Conservation (phyloP, 2,113 vertebrate genomes). For the Actenoides hombroni region DNA sequence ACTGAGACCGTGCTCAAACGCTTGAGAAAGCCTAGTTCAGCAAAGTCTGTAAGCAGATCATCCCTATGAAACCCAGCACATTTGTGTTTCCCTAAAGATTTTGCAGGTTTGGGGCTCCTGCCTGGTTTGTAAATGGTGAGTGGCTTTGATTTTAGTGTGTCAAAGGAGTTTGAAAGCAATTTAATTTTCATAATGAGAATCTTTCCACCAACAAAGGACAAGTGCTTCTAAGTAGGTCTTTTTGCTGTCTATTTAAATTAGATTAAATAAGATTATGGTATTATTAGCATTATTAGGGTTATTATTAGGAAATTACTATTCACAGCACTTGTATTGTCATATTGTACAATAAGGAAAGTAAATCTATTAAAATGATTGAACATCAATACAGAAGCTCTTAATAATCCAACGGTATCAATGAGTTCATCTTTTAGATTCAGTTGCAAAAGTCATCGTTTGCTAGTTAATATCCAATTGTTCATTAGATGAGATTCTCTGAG, state of each 20-base stretch:
- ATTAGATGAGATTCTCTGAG: slow-evolving; percentile 27
- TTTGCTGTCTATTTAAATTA: slow-evolving; percentile 42
- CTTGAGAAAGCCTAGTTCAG: not conserved
- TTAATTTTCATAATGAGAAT: slow-evolving; percentile 47
- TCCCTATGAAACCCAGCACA: not conserved
- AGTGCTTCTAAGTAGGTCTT: slow-evolving; percentile 11
- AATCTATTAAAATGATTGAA: slow-evolving; percentile 42
- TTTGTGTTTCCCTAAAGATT: slow-evolving; percentile 17
- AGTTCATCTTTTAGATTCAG: slow-evolving; percentile 41
- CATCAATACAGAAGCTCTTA: slow-evolving; percentile 35
- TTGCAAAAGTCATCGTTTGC: not conserved
- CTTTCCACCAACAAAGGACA: slow-evolving; percentile 21
- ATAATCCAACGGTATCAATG: slow-evolving; percentile 41
- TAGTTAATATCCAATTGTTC: slow-evolving; percentile 44
- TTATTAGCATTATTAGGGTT: slow-evolving; percentile 56
- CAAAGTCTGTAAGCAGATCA: not conserved
- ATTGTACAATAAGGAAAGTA: slow-evolving; percentile 3
- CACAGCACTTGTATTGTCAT: slow-evolving; percentile 3
- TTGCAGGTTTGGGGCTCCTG: slow-evolving; percentile 2
- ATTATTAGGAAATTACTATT: slow-evolving; percentile 55
- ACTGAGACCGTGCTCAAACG: not conserved
- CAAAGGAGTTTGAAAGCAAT: slow-evolving; percentile 32
- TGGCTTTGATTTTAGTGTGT: slow-evolving; percentile 24
- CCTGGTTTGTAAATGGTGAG: not conserved
- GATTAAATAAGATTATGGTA: slow-evolving; percentile 56